Evolutionary conservation across 2,797 vertebrate species (phyloP).

Genomic region (Holocentrus rufus): DNA sequence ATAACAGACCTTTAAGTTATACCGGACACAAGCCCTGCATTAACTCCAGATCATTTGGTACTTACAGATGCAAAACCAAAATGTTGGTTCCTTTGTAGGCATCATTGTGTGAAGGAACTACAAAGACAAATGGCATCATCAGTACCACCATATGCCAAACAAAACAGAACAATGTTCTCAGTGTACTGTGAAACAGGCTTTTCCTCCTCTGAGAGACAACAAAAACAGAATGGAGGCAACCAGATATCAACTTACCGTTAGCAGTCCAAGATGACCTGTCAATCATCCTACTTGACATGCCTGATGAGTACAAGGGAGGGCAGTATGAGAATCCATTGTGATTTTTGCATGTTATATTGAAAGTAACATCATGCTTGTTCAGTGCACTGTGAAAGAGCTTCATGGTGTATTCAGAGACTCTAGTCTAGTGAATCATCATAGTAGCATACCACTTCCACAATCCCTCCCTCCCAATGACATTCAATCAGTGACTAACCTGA

Average conservation of each 20-base stretch:
- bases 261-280: not conserved
- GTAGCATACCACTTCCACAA: not conserved
- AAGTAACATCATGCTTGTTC: constrained; percentile 44
- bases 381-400: constrained; percentile 81
- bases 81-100: not conserved
- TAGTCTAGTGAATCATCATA: constrained; percentile 80
- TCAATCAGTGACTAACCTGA: too few species aligned
- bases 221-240: not conserved
- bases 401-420: constrained; percentile 82
- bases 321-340: not conserved
- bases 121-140: not conserved
- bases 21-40: not conserved
- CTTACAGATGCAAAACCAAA: not conserved
- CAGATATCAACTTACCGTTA: constrained; percentile 27
- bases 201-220: constrained; percentile 28
- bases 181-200: constrained; percentile 67
- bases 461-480: too few species aligned
- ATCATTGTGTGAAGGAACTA: not conserved
- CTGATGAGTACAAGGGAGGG: not conserved
- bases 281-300: fast-evolving
- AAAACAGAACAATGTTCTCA: constrained; percentile 65
- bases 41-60: not conserved
- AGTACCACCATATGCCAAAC: not conserved
- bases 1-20: constrained; percentile 13
- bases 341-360: fast-evolving